Conservation (phyloP, 2,797 vertebrate genomes). For the Cottoperca gobio region DNA sequence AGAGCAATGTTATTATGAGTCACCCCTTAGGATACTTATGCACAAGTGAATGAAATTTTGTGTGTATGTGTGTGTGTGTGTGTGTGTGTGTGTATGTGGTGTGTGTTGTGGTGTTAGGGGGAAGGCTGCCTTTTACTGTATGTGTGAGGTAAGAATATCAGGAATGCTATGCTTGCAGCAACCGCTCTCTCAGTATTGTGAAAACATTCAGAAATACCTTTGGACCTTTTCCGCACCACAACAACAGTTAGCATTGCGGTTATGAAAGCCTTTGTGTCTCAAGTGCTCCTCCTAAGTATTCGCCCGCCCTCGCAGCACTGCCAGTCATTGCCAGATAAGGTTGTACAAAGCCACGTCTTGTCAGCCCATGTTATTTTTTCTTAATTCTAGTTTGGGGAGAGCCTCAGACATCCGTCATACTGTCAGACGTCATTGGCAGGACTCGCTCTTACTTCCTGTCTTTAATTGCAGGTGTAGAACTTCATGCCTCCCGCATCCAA, state of each 20-base stretch:
- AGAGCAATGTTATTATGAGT: conserved; percentile 59
- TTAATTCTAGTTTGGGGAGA: neutral
- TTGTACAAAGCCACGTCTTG: conserved; percentile 29
- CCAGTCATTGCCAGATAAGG: conserved; percentile 16
- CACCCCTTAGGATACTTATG: conserved; percentile 51
- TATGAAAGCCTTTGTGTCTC: conserved; percentile 34
- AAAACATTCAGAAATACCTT: conserved; percentile 48
- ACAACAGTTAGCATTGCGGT: conserved; percentile 41
- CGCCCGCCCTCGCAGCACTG: neutral
- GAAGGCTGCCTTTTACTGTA: neutral
- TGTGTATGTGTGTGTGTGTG: conserved; percentile 21
- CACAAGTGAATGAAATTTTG: conserved; percentile 33
- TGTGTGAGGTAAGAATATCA: conserved; percentile 43
- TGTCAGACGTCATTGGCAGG: conserved; percentile 31
- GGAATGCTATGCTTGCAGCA: conserved; percentile 42
- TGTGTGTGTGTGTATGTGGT: conserved; percentile 32
- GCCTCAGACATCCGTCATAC: conserved; percentile 1
- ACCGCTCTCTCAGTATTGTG: conserved; percentile 34
- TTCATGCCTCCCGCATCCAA: conserved; percentile 34
- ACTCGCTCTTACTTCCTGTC: conserved; percentile 46
- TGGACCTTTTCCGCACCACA: conserved; percentile 31
- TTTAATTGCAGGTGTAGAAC: conserved; percentile 63
- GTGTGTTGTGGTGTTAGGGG: conserved; percentile 27
- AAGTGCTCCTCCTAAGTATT: conserved; percentile 23
- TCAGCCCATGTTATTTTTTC: conserved; percentile 9